These are phyloP conservation scores for Xanthia icteritia DNA, from an alignment of 2,888 invertebrate species.

Conservation along the genomic window DNA sequence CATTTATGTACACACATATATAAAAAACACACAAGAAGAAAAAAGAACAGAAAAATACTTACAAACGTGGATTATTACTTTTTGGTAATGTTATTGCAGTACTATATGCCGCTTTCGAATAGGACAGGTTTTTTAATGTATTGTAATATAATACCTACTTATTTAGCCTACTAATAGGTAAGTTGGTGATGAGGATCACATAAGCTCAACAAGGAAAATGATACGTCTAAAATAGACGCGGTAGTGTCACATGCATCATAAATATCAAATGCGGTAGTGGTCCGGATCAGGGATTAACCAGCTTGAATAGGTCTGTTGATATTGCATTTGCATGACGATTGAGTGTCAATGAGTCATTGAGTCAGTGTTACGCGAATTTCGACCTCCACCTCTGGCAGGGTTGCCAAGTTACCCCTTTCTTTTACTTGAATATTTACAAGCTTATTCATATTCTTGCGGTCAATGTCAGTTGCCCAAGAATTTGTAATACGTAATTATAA, in stretches of 20 bases:
- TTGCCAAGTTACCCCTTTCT: conserved; percentile 27
- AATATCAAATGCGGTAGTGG: conserved; percentile 41
- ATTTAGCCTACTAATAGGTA: neutral
- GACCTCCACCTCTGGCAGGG: conserved; percentile 56
- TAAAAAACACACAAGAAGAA: too few species aligned
- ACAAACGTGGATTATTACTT: too few species aligned
- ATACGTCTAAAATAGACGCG: conserved; percentile 4
- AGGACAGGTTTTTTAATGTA: too few species aligned
- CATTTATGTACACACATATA: too few species aligned
- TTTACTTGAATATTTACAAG: neutral
- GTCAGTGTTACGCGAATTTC: conserved; percentile 61
- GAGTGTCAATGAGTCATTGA: conserved; percentile 58
- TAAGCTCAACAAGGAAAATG: conserved; percentile 4
- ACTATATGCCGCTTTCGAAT: too few species aligned
- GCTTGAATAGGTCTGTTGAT: conserved; percentile 30
- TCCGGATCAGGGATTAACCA: conserved; percentile 13
- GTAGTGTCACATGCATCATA: conserved; percentile 12
- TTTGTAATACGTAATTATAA: neutral
- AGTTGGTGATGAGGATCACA: neutral
- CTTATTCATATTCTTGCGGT: neutral
- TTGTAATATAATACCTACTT: neutral
- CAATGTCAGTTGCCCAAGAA: neutral
- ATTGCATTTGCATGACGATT: conserved; percentile 40
- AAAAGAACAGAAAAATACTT: too few species aligned
- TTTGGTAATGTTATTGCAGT: too few species aligned